These are phyloP conservation scores for Crax fasciolata DNA, from an alignment of 2,797 vertebrate species.

Conservation along the genomic window DNA sequence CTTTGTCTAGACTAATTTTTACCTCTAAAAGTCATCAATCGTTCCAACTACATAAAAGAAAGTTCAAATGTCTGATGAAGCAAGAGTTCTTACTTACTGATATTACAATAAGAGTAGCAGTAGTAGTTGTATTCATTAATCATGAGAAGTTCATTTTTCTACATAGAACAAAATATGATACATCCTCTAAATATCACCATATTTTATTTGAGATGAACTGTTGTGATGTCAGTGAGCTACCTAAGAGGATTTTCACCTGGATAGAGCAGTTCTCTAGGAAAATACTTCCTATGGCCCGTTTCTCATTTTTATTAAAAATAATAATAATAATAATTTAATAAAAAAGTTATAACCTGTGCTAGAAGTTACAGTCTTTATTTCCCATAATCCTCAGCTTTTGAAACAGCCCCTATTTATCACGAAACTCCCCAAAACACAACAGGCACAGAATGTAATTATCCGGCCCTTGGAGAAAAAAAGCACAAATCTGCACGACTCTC, in stretches of 20 bases:
- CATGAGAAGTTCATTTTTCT: not conserved
- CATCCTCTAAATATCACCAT: not conserved
- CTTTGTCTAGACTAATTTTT: not conserved
- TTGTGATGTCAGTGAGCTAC: not conserved
- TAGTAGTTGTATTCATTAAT: not conserved
- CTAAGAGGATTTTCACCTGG: not conserved
- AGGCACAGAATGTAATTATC: rapidly evolving
- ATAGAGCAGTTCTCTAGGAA: not conserved
- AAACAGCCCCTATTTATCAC: not conserved
- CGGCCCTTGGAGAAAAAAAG: not conserved
- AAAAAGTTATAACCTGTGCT: rapidly evolving
- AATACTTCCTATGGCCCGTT: not conserved
- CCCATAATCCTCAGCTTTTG: not conserved
- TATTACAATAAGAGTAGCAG: not conserved
- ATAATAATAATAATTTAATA: no score
- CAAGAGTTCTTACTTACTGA: not conserved
- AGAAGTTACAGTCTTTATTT: not conserved
- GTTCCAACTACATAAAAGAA: not conserved
- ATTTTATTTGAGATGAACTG: not conserved
- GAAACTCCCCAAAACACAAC: rapidly evolving
- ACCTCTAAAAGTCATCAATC: not conserved
- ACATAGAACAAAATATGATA: not conserved
- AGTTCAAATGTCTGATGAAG: not conserved
- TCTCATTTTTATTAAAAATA: not conserved
- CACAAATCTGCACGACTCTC: not conserved